A percentile compares a stretch with the other conserved stretches of the same genome.
phyloP scores from a whole-genome alignment of 2,113 vertebrate species.

The Nothocercus nigrocapillus region DNA sequence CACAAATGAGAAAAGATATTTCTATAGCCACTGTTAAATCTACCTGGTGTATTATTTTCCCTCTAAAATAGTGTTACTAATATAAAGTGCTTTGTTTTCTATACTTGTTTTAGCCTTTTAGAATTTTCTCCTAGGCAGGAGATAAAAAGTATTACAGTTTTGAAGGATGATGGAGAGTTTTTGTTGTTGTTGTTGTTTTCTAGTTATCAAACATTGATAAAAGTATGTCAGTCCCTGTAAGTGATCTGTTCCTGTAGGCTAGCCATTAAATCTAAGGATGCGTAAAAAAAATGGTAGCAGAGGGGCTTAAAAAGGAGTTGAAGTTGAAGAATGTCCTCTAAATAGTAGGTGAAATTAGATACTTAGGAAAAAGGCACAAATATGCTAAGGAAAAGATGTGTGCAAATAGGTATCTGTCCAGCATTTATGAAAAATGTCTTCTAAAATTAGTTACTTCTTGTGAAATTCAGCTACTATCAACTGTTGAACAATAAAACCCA shows the following conservation, averaged over 20 bases:
- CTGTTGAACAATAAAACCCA: background rate
- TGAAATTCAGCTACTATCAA: background rate
- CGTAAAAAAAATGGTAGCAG: background rate
- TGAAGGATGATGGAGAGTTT: background rate
- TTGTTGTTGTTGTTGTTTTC: background rate
- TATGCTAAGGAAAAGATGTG: background rate
- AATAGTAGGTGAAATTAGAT: background rate
- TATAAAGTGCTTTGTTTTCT: background rate
- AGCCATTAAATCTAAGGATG: background rate
- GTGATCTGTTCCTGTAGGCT: background rate
- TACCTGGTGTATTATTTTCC: fast-evolving
- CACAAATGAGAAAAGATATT: background rate
- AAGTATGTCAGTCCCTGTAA: background rate
- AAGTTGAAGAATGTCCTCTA: background rate
- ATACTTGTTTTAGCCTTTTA: background rate
- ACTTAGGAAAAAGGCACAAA: background rate
- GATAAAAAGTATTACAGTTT: background rate
- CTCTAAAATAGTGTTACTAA: background rate
- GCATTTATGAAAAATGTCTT: background rate
- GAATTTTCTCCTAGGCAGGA: background rate
- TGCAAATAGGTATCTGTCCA: background rate
- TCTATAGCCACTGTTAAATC: background rate
- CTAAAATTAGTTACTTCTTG: background rate
- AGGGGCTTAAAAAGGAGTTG: background rate
- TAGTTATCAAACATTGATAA: background rate